phyloP scores from a whole-genome alignment of 2,113 vertebrate genomes.

The Odocoileus virginianus region DNA sequence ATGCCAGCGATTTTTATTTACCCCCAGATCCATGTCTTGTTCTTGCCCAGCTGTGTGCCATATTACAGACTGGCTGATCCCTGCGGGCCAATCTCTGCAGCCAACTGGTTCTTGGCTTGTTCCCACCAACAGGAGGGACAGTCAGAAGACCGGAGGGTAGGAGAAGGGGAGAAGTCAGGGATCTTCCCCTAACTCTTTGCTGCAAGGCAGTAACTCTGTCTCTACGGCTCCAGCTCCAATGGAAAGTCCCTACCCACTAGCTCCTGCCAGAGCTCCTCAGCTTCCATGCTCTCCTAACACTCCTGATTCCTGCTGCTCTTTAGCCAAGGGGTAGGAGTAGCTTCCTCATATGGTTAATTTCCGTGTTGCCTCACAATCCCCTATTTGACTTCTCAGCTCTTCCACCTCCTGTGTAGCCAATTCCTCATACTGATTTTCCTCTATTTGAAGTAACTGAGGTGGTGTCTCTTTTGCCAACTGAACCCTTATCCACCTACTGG shows the following conservation, averaged over 20 bases:
- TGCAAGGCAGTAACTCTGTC: not conserved
- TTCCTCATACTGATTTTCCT: not conserved
- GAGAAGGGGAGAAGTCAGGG: not conserved
- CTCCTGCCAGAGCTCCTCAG: not conserved
- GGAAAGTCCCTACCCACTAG: not conserved
- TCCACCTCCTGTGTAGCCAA: not conserved
- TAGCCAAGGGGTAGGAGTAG: not conserved
- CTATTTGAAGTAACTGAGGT: not conserved
- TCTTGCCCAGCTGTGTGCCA: not conserved
- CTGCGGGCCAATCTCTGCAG: not conserved
- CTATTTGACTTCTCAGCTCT: not conserved
- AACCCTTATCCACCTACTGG: not conserved
- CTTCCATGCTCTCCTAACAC: not conserved
- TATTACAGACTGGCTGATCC: not conserved
- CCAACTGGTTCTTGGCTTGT: not conserved
- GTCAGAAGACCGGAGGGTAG: not conserved
- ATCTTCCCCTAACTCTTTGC: not conserved
- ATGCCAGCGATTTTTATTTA: not conserved
- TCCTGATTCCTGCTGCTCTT: not conserved
- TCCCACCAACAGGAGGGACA: not conserved
- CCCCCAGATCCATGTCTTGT: not conserved
- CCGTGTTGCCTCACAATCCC: not conserved
- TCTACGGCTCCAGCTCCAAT: not conserved
- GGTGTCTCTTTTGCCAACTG: not conserved
- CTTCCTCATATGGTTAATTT: not conserved